Evolutionary conservation across 2,888 invertebrate genomes (phyloP), one percentile per base, ranked within the genome.

Genomic region (Suillia variegata): DNA sequence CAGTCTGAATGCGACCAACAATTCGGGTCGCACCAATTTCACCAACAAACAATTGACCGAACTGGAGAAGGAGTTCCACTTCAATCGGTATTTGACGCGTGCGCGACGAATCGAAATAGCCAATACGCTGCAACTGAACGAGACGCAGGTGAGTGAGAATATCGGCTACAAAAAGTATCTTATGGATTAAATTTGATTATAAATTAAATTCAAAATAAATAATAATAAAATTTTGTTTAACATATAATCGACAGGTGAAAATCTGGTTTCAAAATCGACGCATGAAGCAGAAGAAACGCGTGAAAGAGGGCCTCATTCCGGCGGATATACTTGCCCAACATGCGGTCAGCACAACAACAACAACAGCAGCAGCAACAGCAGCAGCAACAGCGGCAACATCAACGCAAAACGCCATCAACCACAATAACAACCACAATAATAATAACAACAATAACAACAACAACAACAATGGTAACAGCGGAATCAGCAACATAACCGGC

Each of bases 11-110:
- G 65, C 81, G 69, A 73, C 77, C 80, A 93, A 93, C 84, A 92
- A 91, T 84, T 93, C 94, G 13, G 97, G 97, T 33, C 87, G 99
- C 56, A 99, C 99, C 38, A 99, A 99, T 85, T 99, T 99, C 85
- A 98, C 98, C 69, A 99, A 98, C 84, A 98, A 98, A 83, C 99
- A 99, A 82, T 88, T 99, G 66, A 99, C 98, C 2, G 99, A 99
- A 83, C 86, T 99, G 68, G 99, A 99, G 82, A 99, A 99, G 80
- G 98, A 99, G 83, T 99, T 98, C 84, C 98, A 98, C 83, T 98
- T 97, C 84, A 98, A 98, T 85, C 98, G 97, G 84, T 99, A 99
- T 85, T 88, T 99, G 76, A 99, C 98, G 38, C 85, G 98, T 70
- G 98, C 97, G 38, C 85, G 98, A 68, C 87, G 99, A 73, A 98